phyloP scores from a whole-genome alignment of 2,888 invertebrate species.

The Drosophila flavopinicola region DNA sequence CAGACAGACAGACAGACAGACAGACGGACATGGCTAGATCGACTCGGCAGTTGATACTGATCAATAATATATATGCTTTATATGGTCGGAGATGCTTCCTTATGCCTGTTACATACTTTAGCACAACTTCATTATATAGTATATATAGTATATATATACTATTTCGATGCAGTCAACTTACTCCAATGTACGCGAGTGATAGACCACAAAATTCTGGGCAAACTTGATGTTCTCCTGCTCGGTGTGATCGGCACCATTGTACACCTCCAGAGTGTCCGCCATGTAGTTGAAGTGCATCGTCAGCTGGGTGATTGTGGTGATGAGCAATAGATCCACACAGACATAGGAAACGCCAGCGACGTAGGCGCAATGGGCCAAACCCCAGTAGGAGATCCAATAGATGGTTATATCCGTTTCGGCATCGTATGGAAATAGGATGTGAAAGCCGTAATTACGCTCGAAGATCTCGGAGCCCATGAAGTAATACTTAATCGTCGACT shows the following conservation, averaged over 20 bases:
- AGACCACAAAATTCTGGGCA: conserved; percentile 38
- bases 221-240: conserved; percentile 57
- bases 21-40: no score
- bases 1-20: no score
- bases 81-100: no score
- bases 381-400: conserved; percentile 67
- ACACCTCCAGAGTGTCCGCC: conserved; percentile 57
- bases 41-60: no score
- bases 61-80: no score
- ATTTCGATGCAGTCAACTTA: conserved; percentile 29
- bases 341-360: conserved; percentile 75
- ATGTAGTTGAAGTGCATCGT: conserved; percentile 76
- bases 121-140: no score
- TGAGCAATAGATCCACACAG: conserved; percentile 75
- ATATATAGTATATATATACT: no score
- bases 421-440: conserved; percentile 65
- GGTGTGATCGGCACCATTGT: conserved; percentile 46
- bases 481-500: conserved; percentile 59
- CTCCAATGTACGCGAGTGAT: conserved; percentile 66
- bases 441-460: conserved; percentile 66
- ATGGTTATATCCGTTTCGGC: conserved; percentile 51
- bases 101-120: no score
- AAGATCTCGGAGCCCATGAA: conserved; percentile 65
- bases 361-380: conserved; percentile 68
- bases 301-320: conserved; percentile 72